Evolutionary conservation across 2,888 invertebrate species (phyloP), one percentile per base, ranked within the genome.

Genomic region (Lamellibrachia columna): DNA sequence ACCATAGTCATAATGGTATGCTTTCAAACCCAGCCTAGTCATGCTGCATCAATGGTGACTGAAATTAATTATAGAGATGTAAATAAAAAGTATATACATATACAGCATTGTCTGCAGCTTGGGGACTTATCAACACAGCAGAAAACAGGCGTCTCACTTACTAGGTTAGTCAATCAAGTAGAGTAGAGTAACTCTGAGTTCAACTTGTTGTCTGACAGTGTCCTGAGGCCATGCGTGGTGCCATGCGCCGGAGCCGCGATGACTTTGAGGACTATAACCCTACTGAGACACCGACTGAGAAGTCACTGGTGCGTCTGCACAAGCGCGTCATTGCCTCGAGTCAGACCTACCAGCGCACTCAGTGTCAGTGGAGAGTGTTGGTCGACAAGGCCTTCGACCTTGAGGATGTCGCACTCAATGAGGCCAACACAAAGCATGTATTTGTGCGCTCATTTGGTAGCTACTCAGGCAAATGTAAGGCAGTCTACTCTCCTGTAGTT

Each of bases 381-480:
- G 97, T 99, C 93, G 97, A 98, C 94, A 97, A 98, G 93, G 97
- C 97, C 93, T 95, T 97, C 92, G 97, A 98, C 95, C 97, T 99
- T 94, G 99, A 99, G 96, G 99, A 99, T 96, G 97, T 98, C 22
- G 97, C 98, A 7, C 97, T 98, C 94, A 99, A 99, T 97, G 97
- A 97, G 96, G 97, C 93, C 92, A 96, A 95, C 93, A 92, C 94
- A 6, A 95, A 95, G 91, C 94, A 53, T 28, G 28, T 52, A 91
- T 96, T 95, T 93, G 94, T 94, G 58, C 94, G 92, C n/a, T 92
- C 93, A 7, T 52, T 90, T 55, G 93, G 93, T 22, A 92, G 58
- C 40, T 93, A 94, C 52, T 75, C 97, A 22, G 92, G 94, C 15
- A 92, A 95, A 90, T 93, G 95, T 52, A 94, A 95, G 91, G 93